Evolutionary conservation across 2,888 invertebrate genomes (phyloP), one percentile per base, ranked within the genome.

Genomic region (Epirrhoe tristata): DNA sequence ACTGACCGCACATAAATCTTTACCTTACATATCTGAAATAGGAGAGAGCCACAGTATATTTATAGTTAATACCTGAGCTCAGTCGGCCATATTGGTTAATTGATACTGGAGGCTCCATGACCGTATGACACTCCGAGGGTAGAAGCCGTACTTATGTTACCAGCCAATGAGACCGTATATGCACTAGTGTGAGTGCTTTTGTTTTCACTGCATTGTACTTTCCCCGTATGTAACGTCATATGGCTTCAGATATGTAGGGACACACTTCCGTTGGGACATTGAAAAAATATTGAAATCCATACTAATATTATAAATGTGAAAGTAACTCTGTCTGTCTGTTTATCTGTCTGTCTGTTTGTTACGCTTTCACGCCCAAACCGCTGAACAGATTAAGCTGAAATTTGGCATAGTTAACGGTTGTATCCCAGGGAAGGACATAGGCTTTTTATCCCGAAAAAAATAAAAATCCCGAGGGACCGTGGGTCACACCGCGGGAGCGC

Each of bases 41-140:
- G 5, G 12, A 43, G 4, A 43, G 12, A 43, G 10, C 12, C 12
- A 12, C 39, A 43, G 39, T 43, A 43, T 43, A 43, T 43, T 10
- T 12, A 51, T 32, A 58, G 31, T 46, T 14, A 14, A 6, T n/a
- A 52, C 31, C 31, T 50, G 66, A 66, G 59, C 63, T 62, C 61
- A 66, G 74, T 74, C 83, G 81, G 85, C 85, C 85, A 85, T 85
- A 82, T 85, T 85, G 77, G 82, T 81, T 84, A 80, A 85, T 74
- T 81, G 84, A 85, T 84, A 85, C 82, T 74, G 74, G 60, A 62
- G 77, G 81, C 81, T 85, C 84, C 79, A 82, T 85, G 77, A 82
- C 85, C 76, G 85, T 76, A 72, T 77, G 82, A 85, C 81, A 83
- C 81, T 72, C 74, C 74, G 79, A 78, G 84, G 85, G 85, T 83